Base-by-base conservation (phyloP, 2,888 invertebrate species). In the Pyrgus malvae region DNA sequence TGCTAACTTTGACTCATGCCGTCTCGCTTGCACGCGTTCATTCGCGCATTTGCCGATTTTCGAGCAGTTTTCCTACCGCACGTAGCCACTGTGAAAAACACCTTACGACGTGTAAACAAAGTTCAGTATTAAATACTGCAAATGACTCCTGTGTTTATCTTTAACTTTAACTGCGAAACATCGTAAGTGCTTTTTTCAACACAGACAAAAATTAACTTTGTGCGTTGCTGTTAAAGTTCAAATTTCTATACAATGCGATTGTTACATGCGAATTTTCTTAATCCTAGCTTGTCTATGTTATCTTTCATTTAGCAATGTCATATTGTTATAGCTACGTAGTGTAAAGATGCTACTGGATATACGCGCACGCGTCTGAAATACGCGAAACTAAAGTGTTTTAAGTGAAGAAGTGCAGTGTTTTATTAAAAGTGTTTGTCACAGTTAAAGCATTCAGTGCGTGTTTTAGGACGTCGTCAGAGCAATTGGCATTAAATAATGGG, bases 291-390 rank as follows among this genome's bases (percentile, higher is more conserved):
- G 67, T 69, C 66, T 75, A 69, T 83, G 82, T 87, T 87, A 88
- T 88, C 88, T 81, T 78, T 75, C 72, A 75, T 84, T 80, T 83
- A 83, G 83, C 83, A 83, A 81, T 87, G 88, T 86, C 81, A 83
- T 85, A 87, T 75, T 78, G 78, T 81, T 81, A 81, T 65, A 67
- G 70, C 71, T 77, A 69, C 54, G 57, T 71, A 70, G 70, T 70
- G 58, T 45, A 63, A 60, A 66, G 67, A 68, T 61, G 66, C 57
- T 46, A 56, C 56, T 54, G 27, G 16, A 9, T 12, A 25, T 2
- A 3, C 33, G 42, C 42, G 51, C 51, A 44, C 51, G 51, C 51
- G 42, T 51, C 25, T 25, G 19, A 31, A 41, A 23, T 41, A 31
- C 31, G 49, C 40, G 7, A 49, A 41, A 48, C 55, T 54, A 55